Evolutionary conservation across 2,888 invertebrate genomes (phyloP), one percentile per base, ranked within the genome.

Genomic region (Tanytarsus gracilentus): DNA sequence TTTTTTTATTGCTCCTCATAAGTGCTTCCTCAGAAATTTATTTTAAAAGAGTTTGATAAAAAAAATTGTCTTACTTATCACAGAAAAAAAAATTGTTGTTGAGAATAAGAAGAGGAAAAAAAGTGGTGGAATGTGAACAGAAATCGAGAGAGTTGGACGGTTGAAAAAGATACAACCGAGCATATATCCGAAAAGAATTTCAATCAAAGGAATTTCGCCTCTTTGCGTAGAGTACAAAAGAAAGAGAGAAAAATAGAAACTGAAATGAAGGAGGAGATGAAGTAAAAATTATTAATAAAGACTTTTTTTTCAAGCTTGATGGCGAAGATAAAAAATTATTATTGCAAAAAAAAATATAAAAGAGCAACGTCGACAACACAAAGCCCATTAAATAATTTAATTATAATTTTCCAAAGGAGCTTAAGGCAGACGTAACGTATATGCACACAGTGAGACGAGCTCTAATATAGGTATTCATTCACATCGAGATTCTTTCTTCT

Each of bases 301-400:
- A n/a, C n/a, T n/a, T n/a, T n/a, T n/a, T n/a, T n/a, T n/a, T n/a
- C n/a, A n/a, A 30, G 14, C 16, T 51, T 51, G 14, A 9, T 8
- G 7, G 14, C 29, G 18, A 52, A 52, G 30, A 49, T 49, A 26
- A 49, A 49, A 21, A 49, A 49, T 49, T 49, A 4, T 3, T 26
- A 55, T 16, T 39, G 55, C 39, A 40, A 40, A 55, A 53, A 36
- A 16, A 14, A 51, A n/a, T 14, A 14, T 9, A 49, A 23, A 49
- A 26, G 14, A 11, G n/a, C 9, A 14, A 26, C 44, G 30, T 6
- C 30, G 7, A 49, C 49, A 49, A n/a, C n/a, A n/a, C n/a, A 53
- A 55, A 55, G 55, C 40, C 40, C 18, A 55, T 55, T 55, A 55
- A 55, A 55, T 55, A 40, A 55, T 59, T 52, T 58, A 58, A 62